A percentile compares a stretch with the other conserved stretches of the same genome.
phyloP scores from a whole-genome alignment of 35 echinoderm and acorn worm genomes.

The Strongylocentrotus purpuratus region DNA sequence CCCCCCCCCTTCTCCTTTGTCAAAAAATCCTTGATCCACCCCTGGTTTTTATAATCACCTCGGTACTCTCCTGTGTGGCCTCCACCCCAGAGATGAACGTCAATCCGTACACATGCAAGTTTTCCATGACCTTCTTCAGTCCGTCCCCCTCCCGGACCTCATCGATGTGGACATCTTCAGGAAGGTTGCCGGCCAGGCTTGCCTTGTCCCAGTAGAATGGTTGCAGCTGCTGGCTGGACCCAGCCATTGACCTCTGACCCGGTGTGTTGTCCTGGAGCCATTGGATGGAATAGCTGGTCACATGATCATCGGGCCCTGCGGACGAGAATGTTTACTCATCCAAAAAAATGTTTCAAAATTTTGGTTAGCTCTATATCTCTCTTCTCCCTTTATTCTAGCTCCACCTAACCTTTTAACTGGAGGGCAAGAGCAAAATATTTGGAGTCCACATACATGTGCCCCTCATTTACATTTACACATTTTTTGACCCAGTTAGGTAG shows the following conservation, averaged over 20 bases:
- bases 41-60: background rate
- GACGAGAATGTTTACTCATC: background rate
- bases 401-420: too few species aligned
- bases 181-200: background rate
- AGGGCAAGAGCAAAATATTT: too few species aligned
- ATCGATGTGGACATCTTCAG: background rate
- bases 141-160: background rate
- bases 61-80: background rate
- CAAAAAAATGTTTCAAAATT: background rate
- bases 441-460: too few species aligned
- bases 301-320: constrained; percentile 36
- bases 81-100: background rate
- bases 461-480: too few species aligned
- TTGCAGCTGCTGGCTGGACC: background rate
- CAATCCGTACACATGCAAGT: constrained; percentile 24
- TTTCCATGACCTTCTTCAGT: constrained; percentile 5
- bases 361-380: too few species aligned
- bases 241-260: constrained; percentile 21
- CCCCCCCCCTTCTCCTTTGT: background rate
- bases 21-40: background rate
- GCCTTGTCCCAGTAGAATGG: constrained; percentile 27
- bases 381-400: too few species aligned
- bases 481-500: too few species aligned
- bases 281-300: constrained; percentile 45
- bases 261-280: constrained; percentile 30